Conservation (phyloP, 2,113 vertebrate genomes). For the Oxyura jamaicensis region DNA sequence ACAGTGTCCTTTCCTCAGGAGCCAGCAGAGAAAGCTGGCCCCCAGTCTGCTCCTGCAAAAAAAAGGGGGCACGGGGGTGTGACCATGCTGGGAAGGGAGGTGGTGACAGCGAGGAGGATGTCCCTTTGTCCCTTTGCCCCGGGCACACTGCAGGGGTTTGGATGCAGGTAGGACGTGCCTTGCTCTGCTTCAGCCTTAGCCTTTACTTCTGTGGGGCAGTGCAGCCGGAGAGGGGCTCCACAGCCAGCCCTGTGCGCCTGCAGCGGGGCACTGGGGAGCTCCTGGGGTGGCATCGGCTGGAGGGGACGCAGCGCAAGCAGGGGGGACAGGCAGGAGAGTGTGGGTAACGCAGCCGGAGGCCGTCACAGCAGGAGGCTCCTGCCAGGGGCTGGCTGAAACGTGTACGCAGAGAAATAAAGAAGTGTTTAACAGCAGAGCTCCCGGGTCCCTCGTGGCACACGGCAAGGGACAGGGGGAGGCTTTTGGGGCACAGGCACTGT, state of each 20-base stretch:
- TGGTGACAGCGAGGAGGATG: not conserved
- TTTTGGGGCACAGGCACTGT: not conserved
- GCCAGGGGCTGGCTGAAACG: not conserved
- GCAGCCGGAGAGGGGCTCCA: not conserved
- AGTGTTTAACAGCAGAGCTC: constrained; percentile 14
- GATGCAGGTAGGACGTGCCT: not conserved
- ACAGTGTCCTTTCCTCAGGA: not conserved
- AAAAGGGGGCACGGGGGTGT: not conserved
- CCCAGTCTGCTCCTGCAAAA: not conserved
- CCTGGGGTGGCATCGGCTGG: not conserved
- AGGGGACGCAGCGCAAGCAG: not conserved
- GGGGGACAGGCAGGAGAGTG: not conserved
- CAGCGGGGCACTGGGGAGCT: not conserved
- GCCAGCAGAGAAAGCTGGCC: not conserved
- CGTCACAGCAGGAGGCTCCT: not conserved
- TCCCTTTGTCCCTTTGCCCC: too few species aligned
- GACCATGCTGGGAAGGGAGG: not conserved
- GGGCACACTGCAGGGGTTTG: not conserved
- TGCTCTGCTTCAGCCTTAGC: not conserved
- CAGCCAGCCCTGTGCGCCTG: not conserved
- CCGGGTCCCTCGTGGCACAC: not conserved
- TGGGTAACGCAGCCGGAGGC: not conserved
- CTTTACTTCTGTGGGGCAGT: not conserved
- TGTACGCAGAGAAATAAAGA: constrained; percentile 23
- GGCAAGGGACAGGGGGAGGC: not conserved